Evolutionary conservation across 2,113 vertebrate genomes (phyloP).

Genomic region (Heterocephalus glaber): DNA sequence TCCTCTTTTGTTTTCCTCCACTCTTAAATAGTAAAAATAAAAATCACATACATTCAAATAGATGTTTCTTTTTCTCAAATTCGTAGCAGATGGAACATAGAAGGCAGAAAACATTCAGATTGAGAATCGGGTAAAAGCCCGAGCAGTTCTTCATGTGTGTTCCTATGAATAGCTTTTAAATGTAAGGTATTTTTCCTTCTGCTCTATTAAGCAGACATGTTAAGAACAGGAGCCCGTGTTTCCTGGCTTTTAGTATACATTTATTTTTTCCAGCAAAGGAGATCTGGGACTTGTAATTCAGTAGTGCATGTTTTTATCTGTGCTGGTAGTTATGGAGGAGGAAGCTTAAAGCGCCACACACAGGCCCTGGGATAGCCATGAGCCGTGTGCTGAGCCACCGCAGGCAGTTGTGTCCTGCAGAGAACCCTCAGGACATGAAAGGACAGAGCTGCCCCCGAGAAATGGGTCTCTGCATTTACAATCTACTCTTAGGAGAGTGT

Average conservation of each 20-base stretch:
- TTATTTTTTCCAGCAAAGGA: background rate
- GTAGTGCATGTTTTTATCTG: conserved; percentile 34
- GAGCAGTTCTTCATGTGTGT: background rate
- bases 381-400: background rate
- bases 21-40: background rate
- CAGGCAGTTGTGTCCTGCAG: no score
- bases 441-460: background rate
- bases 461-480: background rate
- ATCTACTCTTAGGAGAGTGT: background rate
- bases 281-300: conserved; percentile 63
- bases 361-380: conserved; percentile 51
- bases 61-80: background rate
- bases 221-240: background rate
- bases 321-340: conserved; percentile 55
- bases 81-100: background rate
- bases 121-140: background rate
- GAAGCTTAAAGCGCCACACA: conserved; percentile 50
- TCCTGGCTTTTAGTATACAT: background rate
- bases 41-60: background rate
- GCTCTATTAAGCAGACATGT: background rate
- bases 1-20: background rate
- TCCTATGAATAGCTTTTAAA: background rate
- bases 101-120: background rate
- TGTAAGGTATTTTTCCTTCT: background rate
- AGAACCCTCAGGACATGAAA: background rate